These are phyloP conservation scores for Cirrhinus molitorella DNA, from an alignment of 2,797 vertebrate species.

Conservation along the genomic window DNA sequence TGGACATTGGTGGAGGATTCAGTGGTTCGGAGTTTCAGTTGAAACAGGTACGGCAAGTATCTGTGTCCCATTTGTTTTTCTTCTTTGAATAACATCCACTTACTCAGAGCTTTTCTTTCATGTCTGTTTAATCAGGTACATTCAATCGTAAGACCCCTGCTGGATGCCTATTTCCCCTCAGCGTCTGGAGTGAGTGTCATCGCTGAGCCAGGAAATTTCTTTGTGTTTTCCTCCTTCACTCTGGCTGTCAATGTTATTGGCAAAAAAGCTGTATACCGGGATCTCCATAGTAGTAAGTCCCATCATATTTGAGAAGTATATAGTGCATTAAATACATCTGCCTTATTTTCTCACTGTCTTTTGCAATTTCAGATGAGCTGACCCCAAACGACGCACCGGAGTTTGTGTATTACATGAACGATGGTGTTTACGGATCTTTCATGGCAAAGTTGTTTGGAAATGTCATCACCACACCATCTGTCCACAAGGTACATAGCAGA, in stretches of 20 bases:
- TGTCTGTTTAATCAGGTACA: conserved; percentile 79
- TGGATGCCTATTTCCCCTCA: conserved; percentile 92
- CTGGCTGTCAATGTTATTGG: conserved; percentile 92
- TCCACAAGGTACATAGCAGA: conserved; percentile 88
- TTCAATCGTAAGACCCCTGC: conserved; percentile 86
- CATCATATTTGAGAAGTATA: background rate
- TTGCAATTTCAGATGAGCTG: conserved; percentile 71
- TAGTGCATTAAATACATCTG: background rate
- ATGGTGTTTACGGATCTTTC: conserved; percentile 98
- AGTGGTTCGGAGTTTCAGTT: conserved; percentile 91
- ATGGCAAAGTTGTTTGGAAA: conserved; percentile 92
- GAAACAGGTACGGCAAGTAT: conserved; percentile 83
- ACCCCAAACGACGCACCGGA: conserved; percentile 81
- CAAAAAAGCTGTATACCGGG: conserved; percentile 85
- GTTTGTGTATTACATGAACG: conserved; percentile 96
- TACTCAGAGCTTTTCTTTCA: background rate
- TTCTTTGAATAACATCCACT: background rate
- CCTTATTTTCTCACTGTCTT: background rate
- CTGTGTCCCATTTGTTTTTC: background rate
- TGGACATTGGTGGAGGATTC: conserved; percentile 96
- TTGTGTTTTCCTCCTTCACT: conserved; percentile 93
- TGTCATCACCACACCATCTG: conserved; percentile 87
- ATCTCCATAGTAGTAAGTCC: conserved; percentile 83
- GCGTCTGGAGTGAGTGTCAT: conserved; percentile 90
- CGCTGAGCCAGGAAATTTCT: conserved; percentile 93